phyloP scores from a whole-genome alignment of 1,140 invertebrate genomes.

The Cotesia chilonis region DNA sequence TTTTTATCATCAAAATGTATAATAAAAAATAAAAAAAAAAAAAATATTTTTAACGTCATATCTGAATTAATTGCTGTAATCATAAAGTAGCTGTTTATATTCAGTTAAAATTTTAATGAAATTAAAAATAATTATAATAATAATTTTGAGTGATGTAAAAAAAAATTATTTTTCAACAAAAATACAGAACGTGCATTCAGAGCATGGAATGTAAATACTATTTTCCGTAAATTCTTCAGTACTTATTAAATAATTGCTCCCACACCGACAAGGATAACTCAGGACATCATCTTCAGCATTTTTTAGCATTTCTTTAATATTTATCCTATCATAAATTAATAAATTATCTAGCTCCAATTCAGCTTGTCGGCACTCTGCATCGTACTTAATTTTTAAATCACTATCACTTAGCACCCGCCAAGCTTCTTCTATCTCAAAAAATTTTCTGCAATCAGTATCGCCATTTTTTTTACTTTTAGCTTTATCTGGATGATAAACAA shows the following conservation, averaged over 20 bases:
- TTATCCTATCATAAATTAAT: slow-evolving; percentile 68
- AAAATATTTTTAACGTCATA: too few relatives aligned
- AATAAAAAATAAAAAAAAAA: too few relatives aligned
- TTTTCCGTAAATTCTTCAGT: slow-evolving; percentile 58
- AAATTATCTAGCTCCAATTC: slow-evolving; percentile 66
- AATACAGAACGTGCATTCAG: slow-evolving; percentile 74
- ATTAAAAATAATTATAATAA: too few relatives aligned
- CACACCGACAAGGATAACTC: slow-evolving; percentile 73
- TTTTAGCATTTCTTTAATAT: slow-evolving; percentile 61
- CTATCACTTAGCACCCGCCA: slow-evolving; percentile 71
- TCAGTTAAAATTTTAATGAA: too few relatives aligned
- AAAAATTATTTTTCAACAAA: slow-evolving; percentile 62
- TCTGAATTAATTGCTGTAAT: too few relatives aligned
- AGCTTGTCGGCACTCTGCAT: slow-evolving; percentile 64
- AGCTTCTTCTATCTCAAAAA: slow-evolving; percentile 70
- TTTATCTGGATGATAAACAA: slow-evolving; percentile 75
- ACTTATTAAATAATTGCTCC: slow-evolving; percentile 68
- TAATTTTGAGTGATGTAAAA: too few relatives aligned
- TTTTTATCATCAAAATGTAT: too few relatives aligned
- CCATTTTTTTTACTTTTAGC: slow-evolving; percentile 37
- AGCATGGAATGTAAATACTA: slow-evolving; percentile 66
- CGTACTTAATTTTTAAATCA: slow-evolving; percentile 68
- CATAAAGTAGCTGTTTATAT: too few relatives aligned
- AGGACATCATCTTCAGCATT: slow-evolving; percentile 57
- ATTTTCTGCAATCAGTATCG: slow-evolving; percentile 52